Conservation (phyloP, 2,888 invertebrate genomes). For the Apeira syringaria region DNA sequence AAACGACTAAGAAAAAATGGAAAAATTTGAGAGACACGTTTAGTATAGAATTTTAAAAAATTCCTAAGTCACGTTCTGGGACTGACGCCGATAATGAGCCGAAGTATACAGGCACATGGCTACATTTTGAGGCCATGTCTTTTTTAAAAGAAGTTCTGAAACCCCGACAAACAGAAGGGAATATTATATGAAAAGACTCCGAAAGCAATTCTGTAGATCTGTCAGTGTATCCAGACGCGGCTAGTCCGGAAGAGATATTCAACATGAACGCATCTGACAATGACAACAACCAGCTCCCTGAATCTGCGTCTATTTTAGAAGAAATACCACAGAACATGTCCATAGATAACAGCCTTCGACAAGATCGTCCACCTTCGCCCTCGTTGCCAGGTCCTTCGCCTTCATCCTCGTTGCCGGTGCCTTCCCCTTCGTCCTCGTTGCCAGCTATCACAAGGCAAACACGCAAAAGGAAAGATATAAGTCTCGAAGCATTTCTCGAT, state of each 20-base stretch:
- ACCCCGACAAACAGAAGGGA: neutral
- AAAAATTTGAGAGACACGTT: neutral
- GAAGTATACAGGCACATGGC: neutral
- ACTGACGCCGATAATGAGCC: neutral
- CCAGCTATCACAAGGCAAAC: neutral
- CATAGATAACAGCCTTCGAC: neutral
- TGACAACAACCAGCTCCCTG: neutral
- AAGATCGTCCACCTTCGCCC: too few relatives aligned
- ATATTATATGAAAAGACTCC: neutral
- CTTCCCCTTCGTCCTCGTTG: neutral
- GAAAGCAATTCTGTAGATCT: neutral
- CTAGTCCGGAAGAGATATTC: neutral
- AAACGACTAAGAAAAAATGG: neutral
- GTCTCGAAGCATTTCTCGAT: neutral
- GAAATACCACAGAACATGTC: neutral
- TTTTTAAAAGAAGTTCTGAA: neutral
- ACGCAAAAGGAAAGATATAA: neutral
- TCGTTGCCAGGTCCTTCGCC: too few relatives aligned
- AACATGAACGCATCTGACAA: neutral
- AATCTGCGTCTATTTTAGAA: neutral
- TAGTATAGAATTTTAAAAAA: neutral
- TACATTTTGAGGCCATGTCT: neutral
- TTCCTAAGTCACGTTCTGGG: neutral
- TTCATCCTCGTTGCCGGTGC: too few relatives aligned
- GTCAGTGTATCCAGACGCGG: neutral